Evolutionary conservation across 2,113 vertebrate genomes (phyloP).

Genomic region (Beaufortia kweichowensis): DNA sequence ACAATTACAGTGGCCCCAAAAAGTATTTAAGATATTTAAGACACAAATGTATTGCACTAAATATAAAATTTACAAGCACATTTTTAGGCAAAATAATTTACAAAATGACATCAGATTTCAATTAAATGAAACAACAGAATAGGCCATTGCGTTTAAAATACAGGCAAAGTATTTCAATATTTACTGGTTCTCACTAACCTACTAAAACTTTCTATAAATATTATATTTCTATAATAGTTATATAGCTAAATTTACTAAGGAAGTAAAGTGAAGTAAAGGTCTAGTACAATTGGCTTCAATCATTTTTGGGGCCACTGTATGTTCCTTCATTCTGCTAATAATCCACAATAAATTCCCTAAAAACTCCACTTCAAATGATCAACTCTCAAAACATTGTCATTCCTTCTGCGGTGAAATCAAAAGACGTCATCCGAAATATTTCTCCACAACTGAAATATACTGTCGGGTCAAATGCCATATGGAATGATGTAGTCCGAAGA

Average conservation of each 20-base stretch:
- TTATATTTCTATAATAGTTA: too few relatives aligned
- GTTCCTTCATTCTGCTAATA: not conserved
- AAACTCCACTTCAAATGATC: not conserved
- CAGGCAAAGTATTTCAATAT: too few relatives aligned
- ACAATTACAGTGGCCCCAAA: not conserved
- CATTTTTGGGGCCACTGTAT: not conserved
- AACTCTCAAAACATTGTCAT: not conserved
- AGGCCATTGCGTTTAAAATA: too few relatives aligned
- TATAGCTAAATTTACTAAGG: too few relatives aligned
- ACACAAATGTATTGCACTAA: not conserved
- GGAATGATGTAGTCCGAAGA: not conserved
- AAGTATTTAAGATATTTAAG: not conserved
- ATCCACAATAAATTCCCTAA: not conserved
- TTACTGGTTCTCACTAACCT: too few relatives aligned
- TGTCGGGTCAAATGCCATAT: constrained; percentile 26
- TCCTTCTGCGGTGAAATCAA: constrained; percentile 18
- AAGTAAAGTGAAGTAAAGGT: not conserved
- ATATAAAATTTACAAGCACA: not conserved
- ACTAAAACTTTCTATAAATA: too few relatives aligned
- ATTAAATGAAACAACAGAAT: too few relatives aligned
- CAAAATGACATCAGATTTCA: too few relatives aligned
- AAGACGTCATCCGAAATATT: constrained; percentile 11
- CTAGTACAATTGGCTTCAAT: not conserved
- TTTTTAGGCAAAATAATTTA: too few relatives aligned
- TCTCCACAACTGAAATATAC: constrained; percentile 8